Conservation (phyloP, 1,140 invertebrate species). For the Drosophila oshimai region DNA sequence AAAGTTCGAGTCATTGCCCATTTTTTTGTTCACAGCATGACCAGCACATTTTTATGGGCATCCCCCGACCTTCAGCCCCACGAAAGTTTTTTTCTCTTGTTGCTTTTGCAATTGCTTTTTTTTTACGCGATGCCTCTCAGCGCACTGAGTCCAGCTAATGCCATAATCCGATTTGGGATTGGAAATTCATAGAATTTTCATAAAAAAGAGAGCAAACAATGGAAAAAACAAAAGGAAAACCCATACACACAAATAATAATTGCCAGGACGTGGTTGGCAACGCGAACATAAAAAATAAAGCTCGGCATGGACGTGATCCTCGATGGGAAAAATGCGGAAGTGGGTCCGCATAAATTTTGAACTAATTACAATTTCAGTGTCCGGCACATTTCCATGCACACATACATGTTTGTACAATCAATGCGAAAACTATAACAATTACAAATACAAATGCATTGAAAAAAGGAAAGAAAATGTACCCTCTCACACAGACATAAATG, state of each 20-base stretch:
- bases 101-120: background rate
- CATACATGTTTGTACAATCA: conserved; percentile 33
- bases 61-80: conserved; percentile 19
- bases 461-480: conserved; percentile 8
- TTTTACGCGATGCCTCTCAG: background rate
- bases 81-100: conserved; percentile 23
- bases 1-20: conserved; percentile 22
- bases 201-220: conserved; percentile 18
- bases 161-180: conserved; percentile 71
- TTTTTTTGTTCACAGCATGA: conserved; percentile 2
- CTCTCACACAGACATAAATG: background rate
- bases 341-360: conserved; percentile 66
- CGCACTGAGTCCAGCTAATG: conserved; percentile 32
- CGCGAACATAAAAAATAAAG: conserved; percentile 51
- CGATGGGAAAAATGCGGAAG: conserved; percentile 55
- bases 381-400: conserved; percentile 30
- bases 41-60: background rate
- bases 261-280: conserved; percentile 28
- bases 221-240: conserved; percentile 3
- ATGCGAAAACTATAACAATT: conserved; percentile 70
- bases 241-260: conserved; percentile 29
- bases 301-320: conserved; percentile 57
- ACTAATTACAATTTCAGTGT: conserved; percentile 79
- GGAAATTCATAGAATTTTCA: conserved; percentile 71
- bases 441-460: conserved; percentile 57